phyloP scores from a whole-genome alignment of 2,113 vertebrate species.

The Muntiacus muntjak region DNA sequence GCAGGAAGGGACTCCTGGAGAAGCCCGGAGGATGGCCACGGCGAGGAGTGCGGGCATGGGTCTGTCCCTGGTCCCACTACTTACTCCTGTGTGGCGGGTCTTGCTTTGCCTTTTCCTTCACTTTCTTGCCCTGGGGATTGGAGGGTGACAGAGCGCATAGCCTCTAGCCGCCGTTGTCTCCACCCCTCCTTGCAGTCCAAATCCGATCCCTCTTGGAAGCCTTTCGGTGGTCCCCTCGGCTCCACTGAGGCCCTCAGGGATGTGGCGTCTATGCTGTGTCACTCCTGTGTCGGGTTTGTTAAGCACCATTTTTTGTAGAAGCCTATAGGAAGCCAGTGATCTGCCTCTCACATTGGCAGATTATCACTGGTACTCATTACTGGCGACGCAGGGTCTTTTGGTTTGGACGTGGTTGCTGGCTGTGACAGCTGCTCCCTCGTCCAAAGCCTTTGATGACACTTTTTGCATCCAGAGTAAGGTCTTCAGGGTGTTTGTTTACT shows the following conservation, averaged over 20 bases:
- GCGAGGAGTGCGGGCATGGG: neutral
- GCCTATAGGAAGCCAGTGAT: neutral
- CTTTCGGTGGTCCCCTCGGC: rapidly evolving
- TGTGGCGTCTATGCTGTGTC: rapidly evolving
- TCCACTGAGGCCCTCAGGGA: neutral
- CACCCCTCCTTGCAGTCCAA: neutral
- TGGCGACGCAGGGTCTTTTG: neutral
- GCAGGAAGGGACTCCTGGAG: neutral
- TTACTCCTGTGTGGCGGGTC: neutral
- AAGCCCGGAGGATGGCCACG: neutral
- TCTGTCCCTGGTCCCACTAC: neutral
- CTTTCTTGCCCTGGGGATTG: neutral
- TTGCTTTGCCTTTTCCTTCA: neutral
- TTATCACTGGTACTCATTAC: neutral
- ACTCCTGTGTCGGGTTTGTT: neutral
- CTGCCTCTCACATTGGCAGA: neutral
- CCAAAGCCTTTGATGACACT: neutral
- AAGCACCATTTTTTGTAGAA: neutral
- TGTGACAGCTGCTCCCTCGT: neutral
- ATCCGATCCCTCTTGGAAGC: neutral
- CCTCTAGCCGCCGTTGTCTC: neutral
- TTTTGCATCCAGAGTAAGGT: neutral
- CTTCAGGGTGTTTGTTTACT: neutral
- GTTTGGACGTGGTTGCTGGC: neutral
- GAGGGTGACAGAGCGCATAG: neutral